Evolutionary conservation across 2,888 invertebrate species (phyloP).

Genomic region (Drosophila helvetica): DNA sequence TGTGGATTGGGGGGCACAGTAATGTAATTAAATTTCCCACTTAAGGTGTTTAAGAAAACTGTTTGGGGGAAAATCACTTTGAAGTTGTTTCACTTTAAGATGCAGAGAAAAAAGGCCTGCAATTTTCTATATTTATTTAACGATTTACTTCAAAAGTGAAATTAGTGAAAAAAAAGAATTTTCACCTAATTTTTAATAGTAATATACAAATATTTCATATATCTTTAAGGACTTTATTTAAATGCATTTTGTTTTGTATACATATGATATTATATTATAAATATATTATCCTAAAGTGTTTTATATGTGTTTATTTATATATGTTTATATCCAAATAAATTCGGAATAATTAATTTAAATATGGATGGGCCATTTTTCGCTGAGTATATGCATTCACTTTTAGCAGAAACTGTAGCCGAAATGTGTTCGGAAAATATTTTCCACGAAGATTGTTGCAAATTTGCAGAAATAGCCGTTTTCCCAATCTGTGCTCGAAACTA

Average conservation of each 20-base stretch:
- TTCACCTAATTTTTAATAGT: too few species aligned
- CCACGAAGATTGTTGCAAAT: conserved; percentile 10
- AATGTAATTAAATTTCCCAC: conserved; percentile 32
- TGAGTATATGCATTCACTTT: not conserved
- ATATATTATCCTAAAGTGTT: too few species aligned
- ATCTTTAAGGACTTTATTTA: too few species aligned
- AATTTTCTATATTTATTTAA: too few species aligned
- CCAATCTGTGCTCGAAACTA: conserved; percentile 33
- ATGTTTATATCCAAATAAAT: not conserved
- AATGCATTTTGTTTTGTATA: too few species aligned
- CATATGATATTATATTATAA: too few species aligned
- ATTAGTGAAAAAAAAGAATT: too few species aligned
- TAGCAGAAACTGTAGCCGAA: not conserved
- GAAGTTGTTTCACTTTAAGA: not conserved
- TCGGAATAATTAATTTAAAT: not conserved
- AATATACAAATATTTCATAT: too few species aligned
- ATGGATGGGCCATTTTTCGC: fast-evolving
- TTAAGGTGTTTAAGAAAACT: conserved; percentile 1
- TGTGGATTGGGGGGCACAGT: not conserved
- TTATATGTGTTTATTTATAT: not conserved
- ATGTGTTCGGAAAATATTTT: conserved; percentile 20
- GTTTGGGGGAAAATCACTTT: not conserved
- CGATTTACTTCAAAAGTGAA: too few species aligned
- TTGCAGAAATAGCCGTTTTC: conserved; percentile 26
- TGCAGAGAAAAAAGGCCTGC: too few species aligned